These are phyloP conservation scores for Philereme vetulata DNA, from an alignment of 2,888 invertebrate genomes.

Conservation along the genomic window DNA sequence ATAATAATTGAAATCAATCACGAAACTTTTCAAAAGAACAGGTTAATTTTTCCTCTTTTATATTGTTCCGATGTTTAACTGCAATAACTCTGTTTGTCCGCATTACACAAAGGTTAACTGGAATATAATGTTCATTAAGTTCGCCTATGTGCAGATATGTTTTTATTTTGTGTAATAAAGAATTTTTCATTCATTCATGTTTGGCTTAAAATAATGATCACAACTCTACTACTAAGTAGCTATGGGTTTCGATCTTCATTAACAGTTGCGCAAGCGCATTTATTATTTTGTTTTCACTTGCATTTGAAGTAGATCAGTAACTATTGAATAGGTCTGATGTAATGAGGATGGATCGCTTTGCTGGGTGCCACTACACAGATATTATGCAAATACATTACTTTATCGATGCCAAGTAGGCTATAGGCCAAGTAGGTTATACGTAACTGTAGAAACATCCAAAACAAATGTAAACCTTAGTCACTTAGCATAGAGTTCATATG, in stretches of 20 bases:
- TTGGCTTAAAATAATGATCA: neutral
- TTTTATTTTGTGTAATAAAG: no score
- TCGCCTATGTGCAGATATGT: no score
- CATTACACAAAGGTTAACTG: no score
- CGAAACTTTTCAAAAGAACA: no score
- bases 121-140: no score
- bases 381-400: slow-evolving; percentile 12
- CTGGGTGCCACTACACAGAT: slow-evolving; percentile 16
- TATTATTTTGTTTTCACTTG: slow-evolving; percentile 33
- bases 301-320: slow-evolving; percentile 25
- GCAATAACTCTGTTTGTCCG: no score
- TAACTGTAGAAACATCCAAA: neutral
- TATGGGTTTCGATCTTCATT: slow-evolving; percentile 28
- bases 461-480: neutral
- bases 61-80: no score
- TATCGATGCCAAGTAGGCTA: neutral
- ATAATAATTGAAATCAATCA: no score
- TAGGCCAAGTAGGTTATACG: no score
- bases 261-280: slow-evolving; percentile 30
- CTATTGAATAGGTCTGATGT: slow-evolving; percentile 21
- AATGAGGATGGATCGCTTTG: slow-evolving; percentile 18
- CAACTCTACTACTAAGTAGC: slow-evolving; percentile 22
- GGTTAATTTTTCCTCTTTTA: no score
- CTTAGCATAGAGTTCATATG: neutral
- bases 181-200: no score